phyloP scores from a whole-genome alignment of 2,113 vertebrate genomes.

The Tragulus kanchil region DNA sequence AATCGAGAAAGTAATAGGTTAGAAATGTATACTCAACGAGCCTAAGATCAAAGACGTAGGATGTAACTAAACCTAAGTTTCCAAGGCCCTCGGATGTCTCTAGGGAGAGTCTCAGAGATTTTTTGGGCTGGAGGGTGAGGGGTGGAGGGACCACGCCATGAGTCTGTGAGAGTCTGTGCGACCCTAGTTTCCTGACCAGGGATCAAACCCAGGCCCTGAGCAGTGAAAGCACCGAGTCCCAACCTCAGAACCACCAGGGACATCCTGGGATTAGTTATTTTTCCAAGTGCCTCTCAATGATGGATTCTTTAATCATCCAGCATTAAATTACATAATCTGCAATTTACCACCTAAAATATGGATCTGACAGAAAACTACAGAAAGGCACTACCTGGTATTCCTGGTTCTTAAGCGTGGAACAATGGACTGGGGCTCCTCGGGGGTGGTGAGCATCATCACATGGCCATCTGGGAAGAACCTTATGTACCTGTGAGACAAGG shows the following conservation, averaged over 20 bases:
- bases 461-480: slow-evolving; percentile 97
- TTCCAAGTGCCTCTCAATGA: background rate
- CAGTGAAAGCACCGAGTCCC: background rate
- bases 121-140: background rate
- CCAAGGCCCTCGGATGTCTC: background rate
- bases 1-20: background rate
- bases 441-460: slow-evolving; percentile 97
- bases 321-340: background rate
- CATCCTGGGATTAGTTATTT: background rate
- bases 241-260: background rate
- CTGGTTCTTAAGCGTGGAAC: slow-evolving; percentile 94
- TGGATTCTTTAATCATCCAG: background rate
- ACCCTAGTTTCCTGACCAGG: background rate
- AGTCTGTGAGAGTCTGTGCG: too few relatives aligned
- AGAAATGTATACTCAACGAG: background rate
- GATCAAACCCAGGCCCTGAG: background rate
- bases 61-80: background rate
- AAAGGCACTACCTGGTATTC: slow-evolving; percentile 91
- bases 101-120: background rate
- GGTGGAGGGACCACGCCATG: background rate
- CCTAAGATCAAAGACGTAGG: background rate
- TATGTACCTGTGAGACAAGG: slow-evolving; percentile 91
- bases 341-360: background rate
- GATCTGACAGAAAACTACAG: background rate
- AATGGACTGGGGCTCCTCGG: slow-evolving; percentile 94